These are phyloP conservation scores for Hirtodrosophila confusa DNA, from an alignment of 2,888 invertebrate species.

Conservation along the genomic window DNA sequence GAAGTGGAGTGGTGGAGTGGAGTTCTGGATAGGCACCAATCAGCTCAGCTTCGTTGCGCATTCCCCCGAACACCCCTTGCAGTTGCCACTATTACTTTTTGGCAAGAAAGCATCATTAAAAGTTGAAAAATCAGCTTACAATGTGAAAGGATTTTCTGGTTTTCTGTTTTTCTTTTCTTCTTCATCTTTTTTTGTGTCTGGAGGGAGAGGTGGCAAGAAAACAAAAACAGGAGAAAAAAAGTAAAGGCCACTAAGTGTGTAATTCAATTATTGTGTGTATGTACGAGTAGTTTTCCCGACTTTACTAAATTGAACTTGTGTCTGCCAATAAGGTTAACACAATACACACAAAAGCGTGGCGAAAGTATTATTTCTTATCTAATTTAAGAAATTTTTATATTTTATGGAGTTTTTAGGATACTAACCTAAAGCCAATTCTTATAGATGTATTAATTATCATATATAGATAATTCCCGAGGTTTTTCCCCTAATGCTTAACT, in stretches of 20 bases:
- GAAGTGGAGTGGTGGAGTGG: too few species aligned
- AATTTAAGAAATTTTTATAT: too few species aligned
- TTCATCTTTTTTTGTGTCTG: slow-evolving; percentile 8
- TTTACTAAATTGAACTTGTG: too few species aligned
- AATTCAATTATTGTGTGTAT: slow-evolving; percentile 20
- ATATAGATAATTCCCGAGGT: too few species aligned
- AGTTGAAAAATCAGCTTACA: slow-evolving; percentile 69
- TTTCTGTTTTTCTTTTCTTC: not conserved
- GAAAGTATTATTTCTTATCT: too few species aligned
- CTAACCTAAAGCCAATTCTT: too few species aligned
- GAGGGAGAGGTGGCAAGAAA: not conserved
- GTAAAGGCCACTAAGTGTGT: slow-evolving; percentile 19
- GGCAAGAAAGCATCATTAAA: slow-evolving; percentile 67
- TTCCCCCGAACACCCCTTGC: not conserved
- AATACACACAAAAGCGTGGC: not conserved
- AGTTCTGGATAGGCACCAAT: too few species aligned
- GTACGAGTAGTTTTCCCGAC: too few species aligned
- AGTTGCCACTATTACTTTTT: slow-evolving; percentile 43
- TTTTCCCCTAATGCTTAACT: not conserved
- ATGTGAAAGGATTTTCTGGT: slow-evolving; percentile 49
- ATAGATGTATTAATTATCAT: too few species aligned
- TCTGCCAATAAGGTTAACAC: not conserved
- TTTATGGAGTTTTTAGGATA: too few species aligned
- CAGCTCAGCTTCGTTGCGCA: too few species aligned
- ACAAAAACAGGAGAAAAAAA: slow-evolving; percentile 1